Evolutionary conservation across 2,797 vertebrate species (phyloP), one percentile per base, ranked within the genome.

Genomic region (Acrossocheilus fasciatus): DNA sequence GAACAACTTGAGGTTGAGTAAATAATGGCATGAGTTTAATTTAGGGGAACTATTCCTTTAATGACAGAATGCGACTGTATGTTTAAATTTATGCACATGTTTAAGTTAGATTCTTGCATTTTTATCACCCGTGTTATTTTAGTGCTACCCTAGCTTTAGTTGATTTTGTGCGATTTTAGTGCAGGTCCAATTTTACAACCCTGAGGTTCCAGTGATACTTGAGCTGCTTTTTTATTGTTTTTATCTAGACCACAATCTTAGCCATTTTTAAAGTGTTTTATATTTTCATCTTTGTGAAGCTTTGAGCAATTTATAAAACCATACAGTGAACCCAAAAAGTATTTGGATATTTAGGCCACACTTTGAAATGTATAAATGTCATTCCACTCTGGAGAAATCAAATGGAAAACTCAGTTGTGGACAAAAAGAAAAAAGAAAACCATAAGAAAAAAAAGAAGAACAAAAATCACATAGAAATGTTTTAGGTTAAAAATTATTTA

Each of bases 211-310:
- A 8, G 11, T 18, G 66, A 70, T 6, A 70, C 30, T 69, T 52
- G 62, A 82, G 45, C 45, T 70, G 34, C 45, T 26, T 54, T 57
- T 50, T 82, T 41, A 47, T 54, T 52, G 23, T 26, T 20, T 34
- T 70, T 70, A 82, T 68, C 64, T 66, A 82, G 80, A 70, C 79
- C 59, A 81, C 45, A 69, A 69, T 70, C 62, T 54, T 64, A 39
- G 66, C 30, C 41, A 52, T 36, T 62, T 81, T 18, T 36, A n/a
- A 23, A n/a, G 4, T 52, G 66, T 36, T 68, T 68, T 68, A 50
- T 52, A 18, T 77, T 26, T 69, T 69, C 45, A 50, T 50, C 14
- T 68, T 41, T 43, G 7, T 30, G 14, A 34, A 30, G 23, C 23
- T 17, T 73, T 74, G 17, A 59, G 64, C 4, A 69, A 50, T 47